Conservation (phyloP, 2,113 vertebrate species). For the Pterocles orientalis region DNA sequence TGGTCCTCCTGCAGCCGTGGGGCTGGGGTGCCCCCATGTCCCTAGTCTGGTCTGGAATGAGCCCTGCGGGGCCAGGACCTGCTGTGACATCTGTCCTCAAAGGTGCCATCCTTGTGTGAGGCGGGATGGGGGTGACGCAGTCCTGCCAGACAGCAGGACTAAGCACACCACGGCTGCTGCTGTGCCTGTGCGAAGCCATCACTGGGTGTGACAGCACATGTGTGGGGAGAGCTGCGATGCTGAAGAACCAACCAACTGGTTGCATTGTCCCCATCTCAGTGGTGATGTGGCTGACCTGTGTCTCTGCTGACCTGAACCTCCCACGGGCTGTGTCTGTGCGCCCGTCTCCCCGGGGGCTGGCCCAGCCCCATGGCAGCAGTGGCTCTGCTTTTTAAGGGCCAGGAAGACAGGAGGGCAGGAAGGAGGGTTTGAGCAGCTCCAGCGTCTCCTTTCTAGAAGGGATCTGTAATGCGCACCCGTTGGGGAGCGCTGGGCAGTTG, state of each 20-base stretch:
- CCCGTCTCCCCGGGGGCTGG: not conserved
- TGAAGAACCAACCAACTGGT: accelerated
- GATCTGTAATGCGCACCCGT: not conserved
- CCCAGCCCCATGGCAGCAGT: accelerated
- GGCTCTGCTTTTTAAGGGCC: not conserved
- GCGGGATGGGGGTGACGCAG: not conserved
- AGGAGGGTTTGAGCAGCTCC: not conserved
- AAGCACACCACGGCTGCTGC: not conserved
- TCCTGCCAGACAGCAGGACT: not conserved
- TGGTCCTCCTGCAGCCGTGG: not conserved
- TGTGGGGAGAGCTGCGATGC: not conserved
- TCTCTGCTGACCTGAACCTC: not conserved
- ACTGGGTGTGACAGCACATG: not conserved
- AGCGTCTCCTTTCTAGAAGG: not conserved
- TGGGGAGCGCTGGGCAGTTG: not conserved
- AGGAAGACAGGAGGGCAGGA: not conserved
- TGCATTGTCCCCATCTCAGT: not conserved
- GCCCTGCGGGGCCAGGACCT: accelerated
- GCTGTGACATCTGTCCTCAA: not conserved
- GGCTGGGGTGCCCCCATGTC: not conserved
- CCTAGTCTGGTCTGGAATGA: not conserved
- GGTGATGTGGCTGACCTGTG: not conserved
- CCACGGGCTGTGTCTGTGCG: accelerated
- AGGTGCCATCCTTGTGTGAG: not conserved
- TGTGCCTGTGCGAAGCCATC: accelerated